A percentile compares a stretch with the other conserved stretches of the same genome.
phyloP scores from a whole-genome alignment of 2,113 vertebrate genomes.

The Mionectes macconnelli region DNA sequence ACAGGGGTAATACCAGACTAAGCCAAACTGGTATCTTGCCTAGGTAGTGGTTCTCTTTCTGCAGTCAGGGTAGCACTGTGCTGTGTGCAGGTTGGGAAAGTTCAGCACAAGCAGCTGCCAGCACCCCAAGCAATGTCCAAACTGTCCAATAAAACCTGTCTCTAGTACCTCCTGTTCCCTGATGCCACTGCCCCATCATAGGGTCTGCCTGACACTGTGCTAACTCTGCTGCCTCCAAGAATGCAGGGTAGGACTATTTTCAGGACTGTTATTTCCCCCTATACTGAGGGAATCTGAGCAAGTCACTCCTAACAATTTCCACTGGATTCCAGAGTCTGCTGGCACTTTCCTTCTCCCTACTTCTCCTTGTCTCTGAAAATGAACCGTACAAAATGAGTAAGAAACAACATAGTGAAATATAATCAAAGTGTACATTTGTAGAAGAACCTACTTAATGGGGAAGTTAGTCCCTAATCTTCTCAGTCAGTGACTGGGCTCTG shows the following conservation, averaged over 20 bases:
- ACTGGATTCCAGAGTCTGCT: not conserved
- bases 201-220: rapidly evolving
- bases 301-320: not conserved
- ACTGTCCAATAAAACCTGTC: not conserved
- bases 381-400: not conserved
- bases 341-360: not conserved
- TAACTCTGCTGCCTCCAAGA: not conserved
- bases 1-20: not conserved
- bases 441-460: not conserved
- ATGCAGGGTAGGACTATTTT: not conserved
- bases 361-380: not conserved
- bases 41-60: not conserved
- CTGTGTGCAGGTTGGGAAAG: not conserved
- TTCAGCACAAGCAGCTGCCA: not conserved
- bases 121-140: not conserved
- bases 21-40: not conserved
- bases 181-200: not conserved
- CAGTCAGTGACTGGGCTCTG: not conserved
- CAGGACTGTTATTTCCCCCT: not conserved
- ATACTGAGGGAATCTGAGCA: not conserved
- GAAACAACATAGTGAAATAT: not conserved
- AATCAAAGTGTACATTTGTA: not conserved
- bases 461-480: not conserved
- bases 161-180: not conserved
- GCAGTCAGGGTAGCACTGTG: not conserved